Evolutionary conservation across 2,797 vertebrate species (phyloP).

Genomic region (Anas flavirostris): DNA sequence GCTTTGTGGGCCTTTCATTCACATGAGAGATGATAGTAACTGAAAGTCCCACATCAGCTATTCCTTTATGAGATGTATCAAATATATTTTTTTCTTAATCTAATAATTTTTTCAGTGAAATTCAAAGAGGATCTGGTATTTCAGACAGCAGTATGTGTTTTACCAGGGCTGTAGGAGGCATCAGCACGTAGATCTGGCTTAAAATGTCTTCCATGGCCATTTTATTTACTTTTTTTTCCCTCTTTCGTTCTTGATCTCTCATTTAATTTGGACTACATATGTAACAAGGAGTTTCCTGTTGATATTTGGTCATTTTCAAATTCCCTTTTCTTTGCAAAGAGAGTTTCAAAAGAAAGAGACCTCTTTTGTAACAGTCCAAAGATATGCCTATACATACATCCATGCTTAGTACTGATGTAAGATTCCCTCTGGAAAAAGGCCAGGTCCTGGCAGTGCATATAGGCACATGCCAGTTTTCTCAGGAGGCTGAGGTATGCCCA

Average conservation of each 20-base stretch:
- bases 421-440: not conserved
- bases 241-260: not conserved
- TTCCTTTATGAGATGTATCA: not conserved
- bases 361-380: not conserved
- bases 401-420: not conserved
- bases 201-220: not conserved
- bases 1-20: not conserved
- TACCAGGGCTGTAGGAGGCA: not conserved
- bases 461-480: not conserved
- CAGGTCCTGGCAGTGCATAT: not conserved
- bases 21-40: not conserved
- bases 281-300: not conserved
- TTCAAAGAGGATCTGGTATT: not conserved
- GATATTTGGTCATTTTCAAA: not conserved
- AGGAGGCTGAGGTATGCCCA: not conserved
- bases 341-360: not conserved
- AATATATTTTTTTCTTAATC: not conserved
- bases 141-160: not conserved
- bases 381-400: not conserved
- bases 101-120: not conserved
- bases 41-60: not conserved
- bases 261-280: not conserved
- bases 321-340: not conserved
- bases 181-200: not conserved
- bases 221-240: not conserved